A percentile compares a stretch with the other conserved stretches of the same genome.
These are phyloP conservation scores for Pycnonotus jocosus DNA, from an alignment of 2,113 vertebrate species.

Conservation along the genomic window DNA sequence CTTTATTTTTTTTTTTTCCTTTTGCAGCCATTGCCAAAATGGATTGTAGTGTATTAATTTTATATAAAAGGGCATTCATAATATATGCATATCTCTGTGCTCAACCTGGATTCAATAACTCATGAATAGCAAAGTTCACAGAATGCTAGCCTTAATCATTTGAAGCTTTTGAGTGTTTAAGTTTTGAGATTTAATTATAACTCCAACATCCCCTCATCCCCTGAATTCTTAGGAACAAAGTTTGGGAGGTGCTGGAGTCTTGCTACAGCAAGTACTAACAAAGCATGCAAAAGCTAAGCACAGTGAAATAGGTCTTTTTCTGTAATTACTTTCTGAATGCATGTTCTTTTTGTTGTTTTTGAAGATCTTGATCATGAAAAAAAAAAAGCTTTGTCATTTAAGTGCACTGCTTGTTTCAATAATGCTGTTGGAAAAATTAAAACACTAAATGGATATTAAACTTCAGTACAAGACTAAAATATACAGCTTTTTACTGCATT, in stretches of 20 bases:
- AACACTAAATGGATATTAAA: background rate
- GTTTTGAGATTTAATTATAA: slow-evolving; percentile 40
- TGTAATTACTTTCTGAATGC: background rate
- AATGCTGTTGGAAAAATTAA: slow-evolving; percentile 10
- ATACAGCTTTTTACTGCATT: background rate
- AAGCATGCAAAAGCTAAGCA: background rate
- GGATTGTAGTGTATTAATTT: slow-evolving; percentile 20
- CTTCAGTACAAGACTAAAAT: background rate
- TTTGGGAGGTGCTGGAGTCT: background rate
- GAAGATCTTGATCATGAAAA: background rate
- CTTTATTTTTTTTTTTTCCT: too few species aligned
- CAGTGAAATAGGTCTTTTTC: background rate
- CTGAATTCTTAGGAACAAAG: background rate
- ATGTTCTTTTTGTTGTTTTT: background rate
- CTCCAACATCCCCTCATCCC: background rate
- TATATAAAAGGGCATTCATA: slow-evolving; percentile 48
- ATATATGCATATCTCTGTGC: background rate
- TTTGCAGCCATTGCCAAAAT: background rate
- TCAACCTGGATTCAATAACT: slow-evolving; percentile 30
- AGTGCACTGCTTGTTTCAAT: background rate
- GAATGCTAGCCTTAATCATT: slow-evolving; percentile 48
- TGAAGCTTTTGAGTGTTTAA: slow-evolving; percentile 48
- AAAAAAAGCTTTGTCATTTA: background rate
- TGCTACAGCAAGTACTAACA: background rate
- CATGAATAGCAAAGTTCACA: slow-evolving; percentile 39